Evolutionary conservation across 2,113 vertebrate species (phyloP).

Genomic region (Psittacula cyanocephala): DNA sequence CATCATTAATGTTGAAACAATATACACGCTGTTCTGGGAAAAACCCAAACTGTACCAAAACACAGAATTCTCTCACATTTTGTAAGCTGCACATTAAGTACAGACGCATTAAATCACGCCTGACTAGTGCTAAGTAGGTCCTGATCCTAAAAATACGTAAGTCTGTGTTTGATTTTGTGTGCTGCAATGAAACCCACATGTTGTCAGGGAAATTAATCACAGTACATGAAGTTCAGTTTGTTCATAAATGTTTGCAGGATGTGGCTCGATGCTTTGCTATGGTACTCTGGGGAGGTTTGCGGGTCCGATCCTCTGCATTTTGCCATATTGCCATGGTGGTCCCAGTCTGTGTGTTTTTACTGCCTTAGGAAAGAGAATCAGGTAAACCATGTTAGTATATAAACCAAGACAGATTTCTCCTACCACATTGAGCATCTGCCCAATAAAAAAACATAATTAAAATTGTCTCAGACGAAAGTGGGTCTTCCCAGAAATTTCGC

Average conservation of each 20-base stretch:
- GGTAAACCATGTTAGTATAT: background rate
- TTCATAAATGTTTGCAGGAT: background rate
- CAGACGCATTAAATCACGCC: background rate
- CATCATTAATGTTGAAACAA: background rate
- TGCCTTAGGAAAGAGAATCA: background rate
- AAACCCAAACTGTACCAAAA: background rate
- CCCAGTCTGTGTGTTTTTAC: background rate
- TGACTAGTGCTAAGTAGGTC: conserved; percentile 10
- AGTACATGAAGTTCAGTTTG: background rate
- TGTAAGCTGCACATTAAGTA: background rate
- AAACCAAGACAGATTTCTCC: background rate
- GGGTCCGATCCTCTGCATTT: background rate
- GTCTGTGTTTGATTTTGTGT: conserved; percentile 18
- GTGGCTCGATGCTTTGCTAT: background rate
- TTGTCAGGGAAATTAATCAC: conserved; percentile 16
- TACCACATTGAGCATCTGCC: background rate
- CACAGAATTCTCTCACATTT: background rate
- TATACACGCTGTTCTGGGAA: background rate
- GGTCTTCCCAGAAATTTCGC: background rate
- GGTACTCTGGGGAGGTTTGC: background rate
- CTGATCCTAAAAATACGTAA: background rate
- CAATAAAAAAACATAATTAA: background rate
- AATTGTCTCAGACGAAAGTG: background rate
- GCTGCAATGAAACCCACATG: conserved; percentile 3
- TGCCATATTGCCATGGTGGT: background rate